Evolutionary conservation across 2,113 vertebrate species (phyloP), one percentile per base, ranked within the genome.

Genomic region (Cepphus grylle): DNA sequence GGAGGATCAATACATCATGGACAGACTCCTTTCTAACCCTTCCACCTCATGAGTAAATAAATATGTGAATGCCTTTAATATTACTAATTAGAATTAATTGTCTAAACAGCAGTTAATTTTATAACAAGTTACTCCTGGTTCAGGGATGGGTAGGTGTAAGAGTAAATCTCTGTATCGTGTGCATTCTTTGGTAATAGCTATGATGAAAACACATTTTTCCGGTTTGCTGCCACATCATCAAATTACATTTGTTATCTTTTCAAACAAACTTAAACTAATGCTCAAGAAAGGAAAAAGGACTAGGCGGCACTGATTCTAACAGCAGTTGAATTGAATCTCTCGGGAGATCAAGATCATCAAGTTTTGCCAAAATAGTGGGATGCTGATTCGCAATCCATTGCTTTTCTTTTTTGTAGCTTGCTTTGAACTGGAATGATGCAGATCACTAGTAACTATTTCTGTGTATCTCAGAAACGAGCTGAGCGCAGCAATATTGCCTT

Each of bases 41-140:
- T 95, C 53, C 90, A 93, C 71, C 40, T 83, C 79, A 96, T 94
- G 50, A 93, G 92, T 96, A 86, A 97, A 96, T 95, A 86, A 91
- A 76, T 91, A 93, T 36, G 20, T 93, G 50, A 85, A 94, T 96
- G 65, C 79, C 79, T 94, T 96, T 97, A 94, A 94, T 94, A 73
- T 93, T 94, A 92, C 79, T 96, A 96, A 93, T 94, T 79, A 86
- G 92, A 89, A 96, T 73, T 93, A 80, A 97, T 95, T 88, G 56
- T 80, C 88, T 88, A 89, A 94, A 94, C 94, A 88, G 72, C 65
- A 85, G 81, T 96, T 89, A 82, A 91, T 97, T 91, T 77, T 80
- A 49, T 85, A 80, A 55, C 66, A 94, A 96, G 52, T 82, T 95
- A 78, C 67, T 96, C 42, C 38, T 25, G 38, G 15, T 77, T 90